Conservation (phyloP, 2,888 invertebrate species). For the Diachrysia chrysitis region DNA sequence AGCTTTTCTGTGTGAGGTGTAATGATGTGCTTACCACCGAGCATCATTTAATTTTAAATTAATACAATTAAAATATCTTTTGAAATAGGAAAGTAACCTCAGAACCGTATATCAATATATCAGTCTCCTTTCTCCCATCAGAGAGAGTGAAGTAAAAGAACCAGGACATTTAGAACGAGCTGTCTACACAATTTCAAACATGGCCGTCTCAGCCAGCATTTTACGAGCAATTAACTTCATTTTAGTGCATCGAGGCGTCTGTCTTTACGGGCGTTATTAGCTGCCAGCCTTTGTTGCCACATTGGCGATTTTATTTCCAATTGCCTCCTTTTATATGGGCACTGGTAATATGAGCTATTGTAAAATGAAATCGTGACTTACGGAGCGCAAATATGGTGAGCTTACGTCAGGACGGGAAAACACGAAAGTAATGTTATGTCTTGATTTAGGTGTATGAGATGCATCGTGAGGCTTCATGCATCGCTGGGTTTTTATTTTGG, state of each 20-base stretch:
- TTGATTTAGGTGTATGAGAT: conserved; percentile 37
- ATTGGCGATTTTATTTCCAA: conserved; percentile 60
- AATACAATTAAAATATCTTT: no score
- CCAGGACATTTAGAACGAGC: background rate
- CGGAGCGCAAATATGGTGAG: conserved; percentile 53
- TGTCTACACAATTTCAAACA: conserved; percentile 28
- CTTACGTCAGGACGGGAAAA: conserved; percentile 52
- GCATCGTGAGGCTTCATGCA: no score
- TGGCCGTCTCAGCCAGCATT: conserved; percentile 33
- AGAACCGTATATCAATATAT: background rate
- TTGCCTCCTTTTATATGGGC: conserved; percentile 72
- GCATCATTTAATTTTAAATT: no score
- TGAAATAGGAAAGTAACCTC: background rate
- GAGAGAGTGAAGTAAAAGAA: conserved; percentile 8
- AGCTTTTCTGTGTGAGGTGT: no score
- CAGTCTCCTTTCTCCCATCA: background rate
- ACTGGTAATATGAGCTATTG: conserved; percentile 63
- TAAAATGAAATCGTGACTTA: conserved; percentile 67
- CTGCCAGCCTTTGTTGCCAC: conserved; percentile 27
- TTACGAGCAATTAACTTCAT: conserved; percentile 74
- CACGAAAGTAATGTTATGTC: conserved; percentile 42
- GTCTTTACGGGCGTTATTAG: conserved; percentile 62
- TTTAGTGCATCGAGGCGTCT: conserved; percentile 57
- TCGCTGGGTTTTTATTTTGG: background rate
- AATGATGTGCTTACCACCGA: no score